Percentiles rank a stretch among this genome's conserved stretches.
phyloP scores from a whole-genome alignment of 2,113 vertebrate genomes.

The Riparia riparia region DNA sequence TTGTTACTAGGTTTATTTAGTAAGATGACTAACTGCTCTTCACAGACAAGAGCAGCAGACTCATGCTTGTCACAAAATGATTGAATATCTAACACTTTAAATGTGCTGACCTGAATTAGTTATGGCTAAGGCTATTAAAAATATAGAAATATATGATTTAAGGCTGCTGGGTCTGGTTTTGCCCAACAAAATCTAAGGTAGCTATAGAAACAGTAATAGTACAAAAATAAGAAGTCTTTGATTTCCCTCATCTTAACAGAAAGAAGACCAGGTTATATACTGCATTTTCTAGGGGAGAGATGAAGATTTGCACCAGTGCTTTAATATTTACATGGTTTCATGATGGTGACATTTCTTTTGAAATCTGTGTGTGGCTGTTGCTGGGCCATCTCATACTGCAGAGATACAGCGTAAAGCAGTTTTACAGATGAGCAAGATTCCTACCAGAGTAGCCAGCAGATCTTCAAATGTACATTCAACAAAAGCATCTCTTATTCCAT shows the following conservation, averaged over 20 bases:
- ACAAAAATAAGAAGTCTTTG: conserved; percentile 38
- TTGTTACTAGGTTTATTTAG: conserved; percentile 27
- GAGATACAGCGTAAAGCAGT: neutral
- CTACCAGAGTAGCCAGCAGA: neutral
- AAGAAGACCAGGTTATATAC: neutral
- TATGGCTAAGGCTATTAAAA: conserved; percentile 49
- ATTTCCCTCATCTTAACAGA: conserved; percentile 19
- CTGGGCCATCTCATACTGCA: neutral
- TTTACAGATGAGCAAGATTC: neutral
- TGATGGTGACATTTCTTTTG: neutral
- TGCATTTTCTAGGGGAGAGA: neutral
- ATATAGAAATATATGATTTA: neutral
- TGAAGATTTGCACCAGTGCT: neutral
- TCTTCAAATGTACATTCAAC: neutral
- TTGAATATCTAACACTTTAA: conserved; percentile 37
- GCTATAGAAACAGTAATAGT: conserved; percentile 48
- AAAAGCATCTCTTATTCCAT: neutral
- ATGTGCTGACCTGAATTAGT: conserved; percentile 38
- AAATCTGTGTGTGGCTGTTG: neutral
- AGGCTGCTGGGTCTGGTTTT: neutral
- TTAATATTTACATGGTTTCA: neutral
- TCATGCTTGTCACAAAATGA: neutral
- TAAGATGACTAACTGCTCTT: conserved; percentile 49
- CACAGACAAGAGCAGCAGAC: conserved; percentile 30
- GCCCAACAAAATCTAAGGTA: conserved; percentile 30